Percentiles rank a stretch among this genome's conserved stretches.
phyloP scores from a whole-genome alignment of 2,113 vertebrate genomes.

The Thamnophis sirtalis region DNA sequence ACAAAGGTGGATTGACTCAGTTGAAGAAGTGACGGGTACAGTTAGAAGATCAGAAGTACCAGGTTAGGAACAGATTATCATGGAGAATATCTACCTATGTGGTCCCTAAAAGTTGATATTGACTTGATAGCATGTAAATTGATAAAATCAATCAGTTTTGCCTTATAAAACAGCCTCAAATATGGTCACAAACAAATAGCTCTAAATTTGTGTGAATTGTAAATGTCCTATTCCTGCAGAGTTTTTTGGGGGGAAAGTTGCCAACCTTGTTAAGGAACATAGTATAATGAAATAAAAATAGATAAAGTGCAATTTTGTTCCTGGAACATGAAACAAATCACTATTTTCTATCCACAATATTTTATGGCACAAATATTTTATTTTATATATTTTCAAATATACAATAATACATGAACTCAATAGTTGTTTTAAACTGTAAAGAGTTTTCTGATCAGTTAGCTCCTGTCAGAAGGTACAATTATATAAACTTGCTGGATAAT shows the following conservation, averaged over 20 bases:
- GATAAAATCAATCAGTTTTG: not conserved
- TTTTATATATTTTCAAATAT: slow-evolving; percentile 68
- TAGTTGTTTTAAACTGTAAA: slow-evolving; percentile 71
- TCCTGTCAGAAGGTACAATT: slow-evolving; percentile 68
- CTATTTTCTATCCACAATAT: slow-evolving; percentile 58
- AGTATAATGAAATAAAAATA: slow-evolving; percentile 53
- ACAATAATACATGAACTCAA: slow-evolving; percentile 70
- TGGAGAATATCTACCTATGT: not conserved
- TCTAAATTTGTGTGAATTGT: slow-evolving; percentile 34
- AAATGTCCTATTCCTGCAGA: slow-evolving; percentile 50
- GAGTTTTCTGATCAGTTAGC: slow-evolving; percentile 71
- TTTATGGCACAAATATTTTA: slow-evolving; percentile 65
- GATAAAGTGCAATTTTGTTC: slow-evolving; percentile 51
- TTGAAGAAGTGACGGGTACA: not conserved
- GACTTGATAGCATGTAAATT: not conserved
- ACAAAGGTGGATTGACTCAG: not conserved
- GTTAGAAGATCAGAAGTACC: not conserved
- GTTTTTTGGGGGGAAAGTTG: slow-evolving; percentile 55
- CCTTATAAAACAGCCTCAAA: not conserved
- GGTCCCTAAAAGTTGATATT: not conserved
- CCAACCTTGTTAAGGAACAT: slow-evolving; percentile 59
- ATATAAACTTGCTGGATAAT: slow-evolving; percentile 58
- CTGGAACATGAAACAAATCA: slow-evolving; percentile 38
- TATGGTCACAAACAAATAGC: not conserved
- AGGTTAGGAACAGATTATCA: not conserved